Evolutionary conservation across 2,113 vertebrate genomes (phyloP).

Genomic region (Dasyprocta punctata): DNA sequence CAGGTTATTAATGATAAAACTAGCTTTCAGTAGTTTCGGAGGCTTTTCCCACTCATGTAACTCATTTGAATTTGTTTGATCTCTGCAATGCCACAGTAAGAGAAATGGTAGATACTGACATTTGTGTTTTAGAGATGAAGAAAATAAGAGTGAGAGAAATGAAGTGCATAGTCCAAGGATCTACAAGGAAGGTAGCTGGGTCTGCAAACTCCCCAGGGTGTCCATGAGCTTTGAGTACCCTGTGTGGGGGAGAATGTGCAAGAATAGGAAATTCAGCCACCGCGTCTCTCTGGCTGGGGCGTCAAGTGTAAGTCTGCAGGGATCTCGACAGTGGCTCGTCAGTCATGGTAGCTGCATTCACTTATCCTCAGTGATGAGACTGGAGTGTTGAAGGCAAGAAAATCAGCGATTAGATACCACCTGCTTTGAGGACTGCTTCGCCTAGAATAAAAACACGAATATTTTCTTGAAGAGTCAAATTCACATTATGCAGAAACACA

Average conservation of each 20-base stretch:
- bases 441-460: background rate
- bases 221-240: too few species aligned
- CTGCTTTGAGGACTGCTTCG: background rate
- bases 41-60: background rate
- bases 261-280: background rate
- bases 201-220: background rate
- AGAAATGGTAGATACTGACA: background rate
- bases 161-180: background rate
- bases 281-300: background rate
- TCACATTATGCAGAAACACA: background rate
- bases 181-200: background rate
- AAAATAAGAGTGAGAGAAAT: background rate
- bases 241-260: too few species aligned
- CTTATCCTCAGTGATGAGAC: background rate
- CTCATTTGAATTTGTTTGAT: background rate
- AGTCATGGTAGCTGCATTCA: background rate
- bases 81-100: background rate
- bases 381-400: background rate
- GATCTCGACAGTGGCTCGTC: background rate
- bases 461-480: background rate
- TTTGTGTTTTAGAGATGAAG: background rate
- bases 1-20: background rate
- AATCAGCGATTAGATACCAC: background rate
- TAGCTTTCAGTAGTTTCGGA: background rate
- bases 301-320: background rate